These are phyloP conservation scores for Orcinus orca DNA, from an alignment of 2,113 vertebrate genomes.

Conservation along the genomic window DNA sequence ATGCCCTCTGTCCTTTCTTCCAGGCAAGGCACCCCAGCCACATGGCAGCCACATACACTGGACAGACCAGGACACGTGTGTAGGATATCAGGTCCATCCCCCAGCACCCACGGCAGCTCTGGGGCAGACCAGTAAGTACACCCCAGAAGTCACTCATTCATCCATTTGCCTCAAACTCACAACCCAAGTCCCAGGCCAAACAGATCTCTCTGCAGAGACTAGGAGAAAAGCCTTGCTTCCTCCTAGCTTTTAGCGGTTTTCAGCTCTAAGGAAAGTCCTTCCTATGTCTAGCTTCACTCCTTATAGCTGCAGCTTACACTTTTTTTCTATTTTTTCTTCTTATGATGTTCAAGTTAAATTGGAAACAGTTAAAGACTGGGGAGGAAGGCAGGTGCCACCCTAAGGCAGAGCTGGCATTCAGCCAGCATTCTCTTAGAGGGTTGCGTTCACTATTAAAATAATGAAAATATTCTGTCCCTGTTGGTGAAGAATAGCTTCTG, in stretches of 20 bases:
- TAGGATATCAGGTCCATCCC: not conserved
- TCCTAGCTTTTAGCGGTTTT: not conserved
- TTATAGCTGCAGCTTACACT: not conserved
- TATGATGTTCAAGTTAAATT: not conserved
- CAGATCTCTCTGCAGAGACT: not conserved
- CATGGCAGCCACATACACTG: not conserved
- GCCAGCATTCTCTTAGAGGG: not conserved
- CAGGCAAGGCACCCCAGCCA: not conserved
- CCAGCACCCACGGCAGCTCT: not conserved
- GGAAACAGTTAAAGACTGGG: not conserved
- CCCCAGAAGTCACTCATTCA: not conserved
- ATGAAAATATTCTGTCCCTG: not conserved
- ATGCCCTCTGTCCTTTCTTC: conserved; percentile 41
- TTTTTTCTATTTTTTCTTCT: not conserved
- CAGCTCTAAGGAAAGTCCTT: not conserved
- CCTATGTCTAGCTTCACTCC: not conserved
- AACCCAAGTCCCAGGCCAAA: not conserved
- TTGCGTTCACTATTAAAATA: conserved; percentile 20
- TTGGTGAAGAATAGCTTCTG: not conserved
- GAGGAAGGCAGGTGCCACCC: not conserved
- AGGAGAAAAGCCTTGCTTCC: not conserved
- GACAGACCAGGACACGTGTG: not conserved
- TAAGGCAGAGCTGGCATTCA: not conserved
- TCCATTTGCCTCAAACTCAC: not conserved
- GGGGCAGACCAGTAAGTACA: not conserved